These are phyloP conservation scores for Pseudococcus longispinus DNA, from an alignment of 2,888 invertebrate species.

Conservation along the genomic window DNA sequence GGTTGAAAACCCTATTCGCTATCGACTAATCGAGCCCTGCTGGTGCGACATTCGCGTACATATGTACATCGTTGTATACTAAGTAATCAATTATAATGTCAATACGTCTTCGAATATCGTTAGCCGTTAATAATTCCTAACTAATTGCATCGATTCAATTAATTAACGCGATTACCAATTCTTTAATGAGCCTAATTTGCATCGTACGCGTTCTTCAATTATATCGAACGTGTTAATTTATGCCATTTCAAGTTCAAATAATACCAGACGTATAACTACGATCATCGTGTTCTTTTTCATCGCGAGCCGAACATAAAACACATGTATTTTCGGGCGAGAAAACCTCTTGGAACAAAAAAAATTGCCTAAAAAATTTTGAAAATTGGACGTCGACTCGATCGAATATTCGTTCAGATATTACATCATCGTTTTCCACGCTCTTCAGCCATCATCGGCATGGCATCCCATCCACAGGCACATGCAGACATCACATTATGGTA, in stretches of 20 bases:
- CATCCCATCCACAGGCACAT: neutral
- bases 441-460: neutral
- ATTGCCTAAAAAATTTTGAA: neutral
- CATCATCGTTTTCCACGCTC: too few species aligned
- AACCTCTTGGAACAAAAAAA: too few species aligned
- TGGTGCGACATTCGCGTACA: neutral
- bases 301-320: neutral
- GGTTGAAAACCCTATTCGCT: neutral
- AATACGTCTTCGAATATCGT: slow-evolving; percentile 1
- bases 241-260: neutral
- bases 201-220: slow-evolving; percentile 34
- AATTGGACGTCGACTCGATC: too few species aligned
- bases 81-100: slow-evolving; percentile 1
- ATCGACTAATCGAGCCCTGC: neutral
- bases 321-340: too few species aligned
- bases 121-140: slow-evolving; percentile 31
- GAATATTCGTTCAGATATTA: too few species aligned
- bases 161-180: slow-evolving; percentile 27
- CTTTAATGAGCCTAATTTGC: slow-evolving; percentile 29
- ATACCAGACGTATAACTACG: neutral
- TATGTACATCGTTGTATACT: neutral
- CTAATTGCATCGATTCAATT: slow-evolving; percentile 21
- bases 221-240: slow-evolving; percentile 14
- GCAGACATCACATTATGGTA: neutral
- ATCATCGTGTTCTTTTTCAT: neutral